phyloP scores from a whole-genome alignment of 2,888 invertebrate genomes.

The Anagyrus pseudococci region DNA sequence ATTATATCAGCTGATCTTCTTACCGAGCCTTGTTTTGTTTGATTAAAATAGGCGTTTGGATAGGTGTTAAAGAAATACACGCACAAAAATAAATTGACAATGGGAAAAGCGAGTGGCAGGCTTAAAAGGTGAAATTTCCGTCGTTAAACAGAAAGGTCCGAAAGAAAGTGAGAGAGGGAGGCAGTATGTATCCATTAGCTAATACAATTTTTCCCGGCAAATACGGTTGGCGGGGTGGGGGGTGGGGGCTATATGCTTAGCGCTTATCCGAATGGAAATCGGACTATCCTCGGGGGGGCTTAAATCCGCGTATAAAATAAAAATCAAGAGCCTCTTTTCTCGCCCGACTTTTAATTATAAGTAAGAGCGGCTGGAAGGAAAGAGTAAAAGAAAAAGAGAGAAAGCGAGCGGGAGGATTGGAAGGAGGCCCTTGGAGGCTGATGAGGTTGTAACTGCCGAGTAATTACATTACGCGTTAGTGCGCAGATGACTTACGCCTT shows the following conservation, averaged over 20 bases:
- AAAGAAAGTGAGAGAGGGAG: no score
- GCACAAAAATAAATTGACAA: no score
- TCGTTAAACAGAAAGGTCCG: not conserved
- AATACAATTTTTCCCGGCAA: slow-evolving; percentile 7
- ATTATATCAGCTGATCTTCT: no score
- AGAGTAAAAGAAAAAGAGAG: not conserved
- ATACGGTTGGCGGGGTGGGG: not conserved
- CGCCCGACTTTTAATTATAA: slow-evolving; percentile 31
- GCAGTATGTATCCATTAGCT: slow-evolving; percentile 9
- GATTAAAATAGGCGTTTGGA: no score
- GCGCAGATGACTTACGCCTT: slow-evolving; percentile 24
- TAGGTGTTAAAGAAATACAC: no score
- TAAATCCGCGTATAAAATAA: slow-evolving; percentile 23
- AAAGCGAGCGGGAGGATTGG: not conserved
- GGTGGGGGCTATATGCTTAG: slow-evolving; percentile 4
- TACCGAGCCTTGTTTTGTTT: no score
- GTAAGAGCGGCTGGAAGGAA: not conserved
- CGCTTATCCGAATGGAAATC: slow-evolving; percentile 24
- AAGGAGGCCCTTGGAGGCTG: slow-evolving; percentile 13
- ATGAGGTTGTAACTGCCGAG: slow-evolving; percentile 30
- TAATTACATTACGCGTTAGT: slow-evolving; percentile 36
- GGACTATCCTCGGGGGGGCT: not conserved
- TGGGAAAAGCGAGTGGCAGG: no score
- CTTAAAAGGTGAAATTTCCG: not conserved
- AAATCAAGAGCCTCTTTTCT: slow-evolving; percentile 17